Conservation (phyloP, 92 coral and sea anemone species). For the Porites cylindrica region DNA sequence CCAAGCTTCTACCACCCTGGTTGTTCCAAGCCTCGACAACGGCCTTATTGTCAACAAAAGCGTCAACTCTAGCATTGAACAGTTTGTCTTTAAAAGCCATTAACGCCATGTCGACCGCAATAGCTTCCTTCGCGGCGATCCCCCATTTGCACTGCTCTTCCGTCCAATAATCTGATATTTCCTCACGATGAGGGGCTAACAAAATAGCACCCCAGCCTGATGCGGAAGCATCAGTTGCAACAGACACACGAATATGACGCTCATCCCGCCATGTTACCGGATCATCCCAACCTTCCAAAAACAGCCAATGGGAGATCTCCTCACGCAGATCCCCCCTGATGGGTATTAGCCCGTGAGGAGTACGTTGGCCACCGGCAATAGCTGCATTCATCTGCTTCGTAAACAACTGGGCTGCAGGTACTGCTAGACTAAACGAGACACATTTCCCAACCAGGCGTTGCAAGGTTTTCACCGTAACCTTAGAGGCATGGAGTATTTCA, state of each 20-base stretch:
- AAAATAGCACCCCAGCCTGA: conserved; percentile 33
- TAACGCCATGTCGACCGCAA: conserved; percentile 32
- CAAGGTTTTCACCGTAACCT: conserved; percentile 41
- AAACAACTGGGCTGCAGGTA: conserved; percentile 41
- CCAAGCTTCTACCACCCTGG: conserved; percentile 38
- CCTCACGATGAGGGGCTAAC: conserved; percentile 19
- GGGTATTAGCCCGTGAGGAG: conserved; percentile 22
- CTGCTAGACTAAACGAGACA: conserved; percentile 40
- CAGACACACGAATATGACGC: conserved; percentile 28
- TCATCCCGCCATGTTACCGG: conserved; percentile 56
- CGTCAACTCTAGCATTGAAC: too few relatives aligned
- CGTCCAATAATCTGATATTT: conserved; percentile 54
- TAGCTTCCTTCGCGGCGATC: conserved; percentile 49
- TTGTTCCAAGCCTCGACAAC: conserved; percentile 51
- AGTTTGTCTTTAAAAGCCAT: conserved; percentile 28
- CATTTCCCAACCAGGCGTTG: conserved; percentile 53
- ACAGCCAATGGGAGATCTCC: conserved; percentile 57
- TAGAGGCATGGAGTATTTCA: background rate
- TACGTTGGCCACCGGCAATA: conserved; percentile 16
- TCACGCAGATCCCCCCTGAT: conserved; percentile 29
- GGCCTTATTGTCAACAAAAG: background rate
- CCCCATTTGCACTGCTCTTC: conserved; percentile 22
- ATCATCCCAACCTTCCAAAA: conserved; percentile 24
- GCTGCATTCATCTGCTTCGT: conserved; percentile 50
- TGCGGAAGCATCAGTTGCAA: conserved; percentile 62